Percentiles rank a stretch among this genome's conserved stretches.
phyloP scores from a whole-genome alignment of 2,888 invertebrate species.

The Hirtodrosophila confusa region DNA sequence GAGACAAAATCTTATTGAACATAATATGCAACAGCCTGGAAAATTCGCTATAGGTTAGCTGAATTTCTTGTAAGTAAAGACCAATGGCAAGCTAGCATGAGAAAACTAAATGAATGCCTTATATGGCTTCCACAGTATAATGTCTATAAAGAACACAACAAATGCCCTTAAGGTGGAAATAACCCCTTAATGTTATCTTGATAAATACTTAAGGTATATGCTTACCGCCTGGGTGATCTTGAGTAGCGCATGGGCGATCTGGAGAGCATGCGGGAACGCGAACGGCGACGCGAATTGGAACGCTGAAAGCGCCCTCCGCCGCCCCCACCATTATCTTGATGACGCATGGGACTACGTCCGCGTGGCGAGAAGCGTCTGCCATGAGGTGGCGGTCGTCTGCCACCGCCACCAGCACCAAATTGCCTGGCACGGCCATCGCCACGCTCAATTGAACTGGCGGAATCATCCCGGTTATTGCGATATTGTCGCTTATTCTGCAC shows the following conservation, averaged over 20 bases:
- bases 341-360: constrained; percentile 72
- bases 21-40: too few species aligned
- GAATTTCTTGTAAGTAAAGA: too few species aligned
- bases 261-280: constrained; percentile 81
- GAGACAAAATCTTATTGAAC: too few species aligned
- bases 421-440: constrained; percentile 74
- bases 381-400: constrained; percentile 68
- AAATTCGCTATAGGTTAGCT: too few species aligned
- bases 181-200: too few species aligned
- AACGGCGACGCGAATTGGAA: constrained; percentile 81
- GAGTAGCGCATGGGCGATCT: constrained; percentile 82
- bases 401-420: constrained; percentile 71
- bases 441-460: constrained; percentile 85
- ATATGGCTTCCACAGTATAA: too few species aligned
- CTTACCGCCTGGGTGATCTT: constrained; percentile 83
- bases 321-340: constrained; percentile 65
- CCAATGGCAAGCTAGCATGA: too few species aligned
- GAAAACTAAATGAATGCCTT: too few species aligned
- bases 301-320: constrained; percentile 76
- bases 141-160: too few species aligned
- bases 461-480: constrained; percentile 91
- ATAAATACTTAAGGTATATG: neutral
- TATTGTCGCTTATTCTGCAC: constrained; percentile 95
- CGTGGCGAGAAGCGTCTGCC: constrained; percentile 74
- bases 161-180: too few species aligned